Conservation (phyloP, 2,113 vertebrate genomes). For the Opisthocomus hoazin region DNA sequence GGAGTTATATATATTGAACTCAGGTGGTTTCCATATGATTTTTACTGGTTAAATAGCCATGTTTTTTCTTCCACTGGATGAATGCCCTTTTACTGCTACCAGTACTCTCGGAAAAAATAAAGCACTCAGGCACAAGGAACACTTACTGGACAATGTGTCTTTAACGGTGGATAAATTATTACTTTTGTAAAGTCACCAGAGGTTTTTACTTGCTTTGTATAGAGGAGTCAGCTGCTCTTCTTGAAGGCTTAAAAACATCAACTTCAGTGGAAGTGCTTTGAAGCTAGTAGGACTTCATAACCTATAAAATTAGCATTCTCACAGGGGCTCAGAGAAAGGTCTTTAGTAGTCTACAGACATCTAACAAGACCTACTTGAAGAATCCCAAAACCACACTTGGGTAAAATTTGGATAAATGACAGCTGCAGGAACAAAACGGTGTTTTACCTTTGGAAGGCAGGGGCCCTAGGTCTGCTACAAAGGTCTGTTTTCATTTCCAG, state of each 20-base stretch:
- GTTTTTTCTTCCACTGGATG: background rate
- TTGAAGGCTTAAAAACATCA: background rate
- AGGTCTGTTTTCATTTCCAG: background rate
- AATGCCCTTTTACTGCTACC: background rate
- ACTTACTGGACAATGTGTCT: background rate
- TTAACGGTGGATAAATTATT: background rate
- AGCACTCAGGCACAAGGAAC: background rate
- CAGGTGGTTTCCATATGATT: background rate
- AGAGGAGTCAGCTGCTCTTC: background rate
- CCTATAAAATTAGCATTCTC: background rate
- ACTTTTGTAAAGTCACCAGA: slow-evolving; percentile 8
- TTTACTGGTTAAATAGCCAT: background rate
- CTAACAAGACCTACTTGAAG: background rate
- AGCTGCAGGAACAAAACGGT: background rate
- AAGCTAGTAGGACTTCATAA: background rate
- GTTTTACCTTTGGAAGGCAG: background rate
- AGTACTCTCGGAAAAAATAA: background rate
- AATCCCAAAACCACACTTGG: background rate
- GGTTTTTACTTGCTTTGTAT: background rate
- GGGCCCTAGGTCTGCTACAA: background rate
- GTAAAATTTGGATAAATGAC: background rate
- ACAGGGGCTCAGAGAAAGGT: background rate
- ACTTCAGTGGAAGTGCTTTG: background rate
- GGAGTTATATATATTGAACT: background rate
- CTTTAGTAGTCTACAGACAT: background rate